phyloP scores from a whole-genome alignment of 2,888 invertebrate species.

The Tetheella fluctuosa region DNA sequence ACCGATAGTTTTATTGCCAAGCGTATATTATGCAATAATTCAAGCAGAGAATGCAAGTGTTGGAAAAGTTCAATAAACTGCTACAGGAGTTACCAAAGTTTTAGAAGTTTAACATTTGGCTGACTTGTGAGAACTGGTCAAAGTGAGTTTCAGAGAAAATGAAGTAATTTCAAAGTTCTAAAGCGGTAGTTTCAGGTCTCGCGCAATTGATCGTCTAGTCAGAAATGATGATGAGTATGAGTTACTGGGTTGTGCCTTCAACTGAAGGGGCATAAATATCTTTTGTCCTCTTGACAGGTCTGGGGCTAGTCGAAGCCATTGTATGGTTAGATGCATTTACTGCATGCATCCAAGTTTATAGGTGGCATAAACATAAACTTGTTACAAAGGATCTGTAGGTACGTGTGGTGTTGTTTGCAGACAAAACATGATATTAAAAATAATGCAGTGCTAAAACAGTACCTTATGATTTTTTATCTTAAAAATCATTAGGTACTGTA shows the following conservation, averaged over 20 bases:
- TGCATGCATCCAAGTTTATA: background rate
- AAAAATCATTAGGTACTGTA: no score
- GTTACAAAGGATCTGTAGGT: background rate
- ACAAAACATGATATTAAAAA: background rate
- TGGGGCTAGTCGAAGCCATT: background rate
- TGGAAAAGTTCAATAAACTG: constrained; percentile 55
- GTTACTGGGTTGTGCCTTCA: no score
- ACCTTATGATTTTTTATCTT: background rate
- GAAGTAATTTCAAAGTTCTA: constrained; percentile 55
- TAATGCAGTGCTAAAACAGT: background rate
- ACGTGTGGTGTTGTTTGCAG: background rate
- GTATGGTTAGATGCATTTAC: background rate
- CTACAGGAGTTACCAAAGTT: constrained; percentile 47
- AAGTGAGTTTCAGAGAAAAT: constrained; percentile 50
- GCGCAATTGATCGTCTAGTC: constrained; percentile 46
- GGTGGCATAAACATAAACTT: constrained; percentile 3
- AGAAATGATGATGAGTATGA: constrained; percentile 26
- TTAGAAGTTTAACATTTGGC: constrained; percentile 50
- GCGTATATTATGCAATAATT: constrained; percentile 71
- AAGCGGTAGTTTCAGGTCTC: constrained; percentile 42
- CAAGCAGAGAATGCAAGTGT: constrained; percentile 70
- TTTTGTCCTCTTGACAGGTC: background rate
- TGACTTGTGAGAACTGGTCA: constrained; percentile 45
- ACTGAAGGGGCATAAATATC: constrained; percentile 11
- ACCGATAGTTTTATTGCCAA: constrained; percentile 64